phyloP scores from a whole-genome alignment of 1,140 invertebrate genomes.

The Apis florea region DNA sequence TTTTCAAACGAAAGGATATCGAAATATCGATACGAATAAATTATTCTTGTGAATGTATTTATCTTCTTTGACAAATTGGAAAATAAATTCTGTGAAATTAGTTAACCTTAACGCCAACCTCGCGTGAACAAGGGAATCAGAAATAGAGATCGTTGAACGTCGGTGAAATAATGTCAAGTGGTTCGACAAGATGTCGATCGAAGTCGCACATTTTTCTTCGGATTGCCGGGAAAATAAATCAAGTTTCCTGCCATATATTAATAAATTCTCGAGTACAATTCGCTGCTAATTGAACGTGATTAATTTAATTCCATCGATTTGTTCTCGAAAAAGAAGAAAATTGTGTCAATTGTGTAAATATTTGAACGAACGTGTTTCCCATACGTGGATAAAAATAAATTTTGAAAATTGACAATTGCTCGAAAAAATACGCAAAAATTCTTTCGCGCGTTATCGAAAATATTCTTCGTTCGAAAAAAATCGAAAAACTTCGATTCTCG shows the following conservation, averaged over 20 bases:
- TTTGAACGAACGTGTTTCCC: too few species aligned
- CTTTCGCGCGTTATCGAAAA: not conserved
- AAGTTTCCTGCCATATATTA: not conserved
- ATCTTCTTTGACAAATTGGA: too few species aligned
- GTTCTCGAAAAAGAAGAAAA: not conserved
- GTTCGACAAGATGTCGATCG: constrained; percentile 54
- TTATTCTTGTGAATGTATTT: not conserved
- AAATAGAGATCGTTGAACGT: constrained; percentile 31
- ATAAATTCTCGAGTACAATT: constrained; percentile 1
- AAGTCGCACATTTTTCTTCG: constrained; percentile 34
- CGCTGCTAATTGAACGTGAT: not conserved
- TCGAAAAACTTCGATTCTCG: not conserved
- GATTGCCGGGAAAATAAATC: constrained; percentile 9
- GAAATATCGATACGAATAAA: too few species aligned
- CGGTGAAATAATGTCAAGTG: constrained; percentile 62
- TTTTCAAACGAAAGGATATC: too few species aligned
- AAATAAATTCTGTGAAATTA: not conserved
- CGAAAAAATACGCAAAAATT: too few species aligned
- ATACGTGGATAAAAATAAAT: too few species aligned
- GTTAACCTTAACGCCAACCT: not conserved
- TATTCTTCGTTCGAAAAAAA: not conserved
- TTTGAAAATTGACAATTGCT: too few species aligned
- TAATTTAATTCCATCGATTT: not conserved
- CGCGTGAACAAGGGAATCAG: constrained; percentile 1
- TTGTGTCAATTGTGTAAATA: not conserved